Evolutionary conservation across 2,797 vertebrate species (phyloP), one percentile per base, ranked within the genome.

Genomic region (Geotria australis): DNA sequence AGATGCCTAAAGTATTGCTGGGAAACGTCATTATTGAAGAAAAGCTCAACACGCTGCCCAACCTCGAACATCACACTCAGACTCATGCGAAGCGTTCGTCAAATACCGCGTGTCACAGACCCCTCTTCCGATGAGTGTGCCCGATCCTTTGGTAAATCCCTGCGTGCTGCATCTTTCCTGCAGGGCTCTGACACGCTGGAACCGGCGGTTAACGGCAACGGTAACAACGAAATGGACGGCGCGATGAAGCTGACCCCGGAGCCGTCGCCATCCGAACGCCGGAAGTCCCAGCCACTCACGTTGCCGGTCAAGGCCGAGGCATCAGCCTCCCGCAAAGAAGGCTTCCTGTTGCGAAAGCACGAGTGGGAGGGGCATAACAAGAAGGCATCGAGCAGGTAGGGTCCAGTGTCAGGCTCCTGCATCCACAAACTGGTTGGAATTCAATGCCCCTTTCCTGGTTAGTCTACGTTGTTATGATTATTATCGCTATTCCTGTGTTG

Each of bases 311-410:
- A 83, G 66, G 75, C 75, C 6, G 82, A 79, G 53, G 65, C 66
- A 0, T 69, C 79, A 38, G 66, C 75, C 0, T 77, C 80, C 59
- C 85, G 79, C 69, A 73, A 83, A 70, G 85, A 93, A 66, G 83
- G 83, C 57, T 69, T 81, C 63, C 72, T 95, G 58, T 78, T 93
- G 64, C 83, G 88, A 68, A 95, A 95, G 61, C 88, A 93, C 0
- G 85, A 95, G 64, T 91, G 78, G 81, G 88, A 94, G 70, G 79
- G 78, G 6, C 85, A 81, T 68, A 94, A 77, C 70, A 95, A 95
- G 72, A 95, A 95, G 67, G 88, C 88, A 9, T 91, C 88, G 2
- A 94, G 79, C 80, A 86, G 88, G 88, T 94, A 69, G 59, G 24
- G 38, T 38, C 24, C 24, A 5, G 38, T 38, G 24, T 24, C 24